Conservation (phyloP, 2,113 vertebrate genomes). For the Dissostichus mawsoni region DNA sequence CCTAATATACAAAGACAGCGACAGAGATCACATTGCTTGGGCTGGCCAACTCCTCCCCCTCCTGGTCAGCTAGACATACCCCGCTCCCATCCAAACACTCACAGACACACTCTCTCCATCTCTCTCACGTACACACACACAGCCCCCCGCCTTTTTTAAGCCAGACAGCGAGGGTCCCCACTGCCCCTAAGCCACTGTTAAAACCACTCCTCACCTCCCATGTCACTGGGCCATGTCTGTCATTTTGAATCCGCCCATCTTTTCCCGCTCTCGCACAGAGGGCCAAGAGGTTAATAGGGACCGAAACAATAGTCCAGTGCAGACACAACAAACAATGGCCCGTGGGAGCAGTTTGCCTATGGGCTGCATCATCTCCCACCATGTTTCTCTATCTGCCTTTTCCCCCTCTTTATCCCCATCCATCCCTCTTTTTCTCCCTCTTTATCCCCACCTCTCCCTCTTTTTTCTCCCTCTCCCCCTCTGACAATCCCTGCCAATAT, state of each 20-base stretch:
- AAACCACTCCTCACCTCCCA: conserved; percentile 80
- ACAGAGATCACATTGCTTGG: conserved; percentile 33
- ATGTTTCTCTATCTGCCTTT: conserved; percentile 49
- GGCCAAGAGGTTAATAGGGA: conserved; percentile 88
- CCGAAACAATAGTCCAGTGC: conserved; percentile 84
- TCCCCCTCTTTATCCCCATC: conserved; percentile 31
- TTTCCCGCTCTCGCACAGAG: conserved; percentile 75
- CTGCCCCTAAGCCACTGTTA: conserved; percentile 74
- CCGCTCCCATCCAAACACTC: conserved; percentile 42
- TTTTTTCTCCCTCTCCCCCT: conserved; percentile 11
- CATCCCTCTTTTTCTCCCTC: conserved; percentile 29
- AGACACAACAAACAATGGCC: conserved; percentile 86
- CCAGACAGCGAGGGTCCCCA: conserved; percentile 68
- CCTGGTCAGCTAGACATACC: conserved; percentile 60
- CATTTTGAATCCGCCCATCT: conserved; percentile 78
- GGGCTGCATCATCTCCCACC: conserved; percentile 69
- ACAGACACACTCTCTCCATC: conserved; percentile 39
- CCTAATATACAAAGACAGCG: conserved; percentile 21
- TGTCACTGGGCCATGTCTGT: conserved; percentile 85
- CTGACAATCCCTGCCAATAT: conserved; percentile 72
- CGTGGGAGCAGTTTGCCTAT: conserved; percentile 76
- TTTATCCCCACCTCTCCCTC: neutral
- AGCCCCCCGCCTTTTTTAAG: conserved; percentile 46
- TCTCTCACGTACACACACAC: conserved; percentile 21
- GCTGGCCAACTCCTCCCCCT: conserved; percentile 67